A percentile compares a stretch with the other conserved stretches of the same genome.
Conservation (phyloP, 2,888 invertebrate genomes). For the Sinopyrophorus schimmeli region DNA sequence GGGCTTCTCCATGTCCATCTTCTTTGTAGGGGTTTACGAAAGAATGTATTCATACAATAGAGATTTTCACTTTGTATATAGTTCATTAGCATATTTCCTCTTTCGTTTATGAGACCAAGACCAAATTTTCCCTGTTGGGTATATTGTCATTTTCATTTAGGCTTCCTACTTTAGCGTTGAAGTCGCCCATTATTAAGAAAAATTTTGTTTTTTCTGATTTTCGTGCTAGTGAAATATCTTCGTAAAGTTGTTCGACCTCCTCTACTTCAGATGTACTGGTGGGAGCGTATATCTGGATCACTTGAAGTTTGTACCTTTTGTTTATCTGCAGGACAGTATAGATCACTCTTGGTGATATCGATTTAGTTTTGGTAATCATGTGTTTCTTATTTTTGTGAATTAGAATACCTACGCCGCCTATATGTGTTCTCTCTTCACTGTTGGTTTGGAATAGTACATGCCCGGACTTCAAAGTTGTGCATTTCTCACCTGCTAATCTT, state of each 20-base stretch:
- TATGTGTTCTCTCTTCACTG: neutral
- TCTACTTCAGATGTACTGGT: neutral
- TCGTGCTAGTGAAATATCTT: neutral
- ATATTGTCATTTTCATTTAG: constrained; percentile 1
- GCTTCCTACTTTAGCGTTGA: constrained; percentile 5
- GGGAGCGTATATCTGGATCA: constrained; percentile 2
- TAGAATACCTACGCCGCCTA: neutral
- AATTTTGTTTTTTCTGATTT: constrained; percentile 5
- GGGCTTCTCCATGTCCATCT: constrained; percentile 6
- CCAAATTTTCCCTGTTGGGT: neutral
- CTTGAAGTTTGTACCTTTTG: neutral
- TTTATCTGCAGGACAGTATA: neutral
- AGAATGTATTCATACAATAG: neutral
- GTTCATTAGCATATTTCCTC: neutral
- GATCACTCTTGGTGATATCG: constrained; percentile 1
- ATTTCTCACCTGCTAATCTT: neutral
- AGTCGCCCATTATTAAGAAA: constrained; percentile 1
- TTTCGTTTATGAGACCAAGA: neutral
- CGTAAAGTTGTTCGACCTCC: constrained; percentile 1
- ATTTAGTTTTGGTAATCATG: constrained; percentile 1
- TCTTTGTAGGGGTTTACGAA: neutral
- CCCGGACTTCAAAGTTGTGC: neutral
- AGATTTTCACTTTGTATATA: neutral
- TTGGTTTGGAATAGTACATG: constrained; percentile 1
- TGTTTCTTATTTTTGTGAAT: neutral